phyloP scores from a whole-genome alignment of 2,113 vertebrate genomes.

The Notechis scutatus region DNA sequence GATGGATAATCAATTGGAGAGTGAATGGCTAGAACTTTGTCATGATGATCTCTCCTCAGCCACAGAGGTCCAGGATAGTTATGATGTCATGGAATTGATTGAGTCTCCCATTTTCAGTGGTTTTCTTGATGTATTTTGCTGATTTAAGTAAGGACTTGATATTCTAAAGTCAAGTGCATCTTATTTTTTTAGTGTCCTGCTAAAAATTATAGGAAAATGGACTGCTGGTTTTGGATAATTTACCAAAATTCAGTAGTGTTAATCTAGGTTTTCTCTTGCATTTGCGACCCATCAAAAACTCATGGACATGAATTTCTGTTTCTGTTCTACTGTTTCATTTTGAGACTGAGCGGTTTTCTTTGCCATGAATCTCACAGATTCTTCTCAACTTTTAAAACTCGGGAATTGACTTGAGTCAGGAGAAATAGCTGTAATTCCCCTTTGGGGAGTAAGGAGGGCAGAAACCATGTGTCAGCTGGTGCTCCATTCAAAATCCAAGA shows the following conservation, averaged over 20 bases:
- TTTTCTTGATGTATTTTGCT: not conserved
- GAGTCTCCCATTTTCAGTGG: not conserved
- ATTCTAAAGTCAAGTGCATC: not conserved
- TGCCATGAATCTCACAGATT: not conserved
- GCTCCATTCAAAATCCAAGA: too few relatives aligned
- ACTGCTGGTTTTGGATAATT: not conserved
- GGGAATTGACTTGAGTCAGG: not conserved
- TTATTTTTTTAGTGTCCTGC: not conserved
- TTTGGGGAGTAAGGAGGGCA: not conserved
- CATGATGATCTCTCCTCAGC: not conserved
- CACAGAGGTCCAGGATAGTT: not conserved
- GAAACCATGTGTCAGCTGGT: not conserved
- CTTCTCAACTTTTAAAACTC: not conserved
- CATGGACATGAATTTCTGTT: not conserved
- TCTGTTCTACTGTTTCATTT: slow-evolving; percentile 48
- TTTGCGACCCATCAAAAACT: not conserved
- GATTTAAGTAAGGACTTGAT: not conserved
- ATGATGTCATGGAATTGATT: not conserved
- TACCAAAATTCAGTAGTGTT: not conserved
- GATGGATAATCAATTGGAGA: not conserved
- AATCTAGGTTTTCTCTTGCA: not conserved
- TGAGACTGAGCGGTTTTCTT: slow-evolving; percentile 36
- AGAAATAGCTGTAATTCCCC: not conserved
- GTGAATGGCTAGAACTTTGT: not conserved
- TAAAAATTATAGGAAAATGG: not conserved